Base-by-base conservation (phyloP, 2,113 vertebrate genomes). In the Mirza zaza region DNA sequence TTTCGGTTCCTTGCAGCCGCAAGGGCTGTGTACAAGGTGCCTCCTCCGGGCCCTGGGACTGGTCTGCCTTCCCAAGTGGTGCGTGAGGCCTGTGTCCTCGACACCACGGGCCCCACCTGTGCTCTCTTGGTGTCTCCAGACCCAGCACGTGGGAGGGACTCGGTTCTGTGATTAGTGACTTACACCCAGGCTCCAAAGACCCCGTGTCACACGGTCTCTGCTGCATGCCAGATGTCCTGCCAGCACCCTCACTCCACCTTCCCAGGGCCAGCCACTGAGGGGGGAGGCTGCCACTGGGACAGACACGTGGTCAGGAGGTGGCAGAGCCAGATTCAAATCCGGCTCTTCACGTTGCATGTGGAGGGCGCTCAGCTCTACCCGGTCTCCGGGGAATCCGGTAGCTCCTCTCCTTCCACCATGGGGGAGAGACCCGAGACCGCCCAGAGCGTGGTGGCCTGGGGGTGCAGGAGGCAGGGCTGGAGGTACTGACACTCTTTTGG, bases 31-130 rank as follows among this genome's bases (percentile, higher is more conserved):
- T 55, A 76, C 32, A 23, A 57, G 83, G 17, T 45, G 61, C 42
- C 45, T 14, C 23, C 21, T 1, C 0, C 0, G 0, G 8, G 50
- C 42, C 6, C 39, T 1, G 21, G 50, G 13, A 3, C 15, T 18
- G 1, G 0, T 20, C 57, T 50, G 42, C 48, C 36, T 32, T 18
- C 36, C 61, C 0, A 36, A 15, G 75, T 34, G 18, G 70, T 23
- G 18, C 23, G 6, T 1, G 36, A 70, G 76, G 23, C 55, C 50
- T 1, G 34, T 34, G 68, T 59, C 73, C 70, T 55, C 25, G 25
- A 6, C 5, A 50, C 23, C 27, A 1, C 8, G 85, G 84, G 68
- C 55, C 27, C 34, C 4, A 4, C 8, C 1, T 7, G 8, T 5
- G 1, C n/a, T 75, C 39, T 59, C 68, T 39, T 2, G 48, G 84